A percentile compares a stretch with the other conserved stretches of the same genome.
Conservation (phyloP, 2,888 invertebrate species). For the Strigamia crassipes region DNA sequence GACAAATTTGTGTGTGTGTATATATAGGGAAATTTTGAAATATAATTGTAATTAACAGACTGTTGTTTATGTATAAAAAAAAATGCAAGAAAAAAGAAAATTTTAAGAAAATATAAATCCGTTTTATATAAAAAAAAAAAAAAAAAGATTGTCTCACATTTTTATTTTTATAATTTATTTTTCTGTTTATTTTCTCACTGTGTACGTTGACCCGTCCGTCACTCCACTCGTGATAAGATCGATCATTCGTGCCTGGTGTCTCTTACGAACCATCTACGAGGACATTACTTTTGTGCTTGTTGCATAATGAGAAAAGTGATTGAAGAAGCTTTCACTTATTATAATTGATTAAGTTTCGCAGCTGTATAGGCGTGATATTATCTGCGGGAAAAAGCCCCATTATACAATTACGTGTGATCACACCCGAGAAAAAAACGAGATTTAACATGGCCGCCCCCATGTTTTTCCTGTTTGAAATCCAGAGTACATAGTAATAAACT, state of each 20-base stretch:
- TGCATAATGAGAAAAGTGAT: not conserved
- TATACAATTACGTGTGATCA: too few species aligned
- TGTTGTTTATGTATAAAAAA: not conserved
- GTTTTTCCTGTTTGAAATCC: too few species aligned
- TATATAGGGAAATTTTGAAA: not conserved
- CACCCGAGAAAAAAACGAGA: not conserved
- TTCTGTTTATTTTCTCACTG: not conserved
- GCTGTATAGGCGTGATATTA: too few species aligned
- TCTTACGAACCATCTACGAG: not conserved
- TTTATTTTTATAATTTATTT: not conserved
- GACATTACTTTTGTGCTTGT: not conserved
- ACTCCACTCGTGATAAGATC: not conserved
- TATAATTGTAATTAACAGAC: not conserved
- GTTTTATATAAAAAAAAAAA: not conserved
- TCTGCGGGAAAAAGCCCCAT: too few species aligned
- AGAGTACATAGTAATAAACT: too few species aligned
- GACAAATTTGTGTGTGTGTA: not conserved
- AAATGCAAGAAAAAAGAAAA: too few species aligned
- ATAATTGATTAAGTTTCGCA: not conserved
- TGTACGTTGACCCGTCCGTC: not conserved
- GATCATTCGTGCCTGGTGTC: not conserved
- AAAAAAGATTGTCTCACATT: not conserved
- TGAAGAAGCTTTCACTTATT: not conserved
- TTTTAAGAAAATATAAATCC: not conserved
- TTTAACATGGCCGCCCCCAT: not conserved